Conservation (phyloP, 2,888 invertebrate species). For the Cheilosia soror region DNA sequence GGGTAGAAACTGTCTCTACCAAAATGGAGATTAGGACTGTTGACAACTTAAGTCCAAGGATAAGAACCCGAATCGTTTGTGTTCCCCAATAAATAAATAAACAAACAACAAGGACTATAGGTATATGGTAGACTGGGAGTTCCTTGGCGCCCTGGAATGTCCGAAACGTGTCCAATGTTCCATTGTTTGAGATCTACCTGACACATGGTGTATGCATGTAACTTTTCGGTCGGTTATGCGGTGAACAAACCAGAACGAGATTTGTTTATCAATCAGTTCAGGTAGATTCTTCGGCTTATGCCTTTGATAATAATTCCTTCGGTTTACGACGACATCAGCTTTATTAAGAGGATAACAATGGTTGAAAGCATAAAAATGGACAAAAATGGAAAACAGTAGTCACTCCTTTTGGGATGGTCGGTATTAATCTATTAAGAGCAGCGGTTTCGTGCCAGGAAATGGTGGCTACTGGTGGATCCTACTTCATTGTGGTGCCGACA, state of each 20-base stretch:
- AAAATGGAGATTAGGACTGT: conserved; percentile 69
- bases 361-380: background rate
- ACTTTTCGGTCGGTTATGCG: background rate
- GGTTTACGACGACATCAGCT: conserved; percentile 14
- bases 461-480: background rate
- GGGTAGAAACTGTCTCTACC: conserved; percentile 53
- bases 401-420: conserved; percentile 8
- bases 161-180: conserved; percentile 50
- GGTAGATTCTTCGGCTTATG: conserved; percentile 31
- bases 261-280: conserved; percentile 64
- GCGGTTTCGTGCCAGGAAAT: conserved; percentile 36
- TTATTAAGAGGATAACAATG: conserved; percentile 50
- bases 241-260: conserved; percentile 4
- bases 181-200: conserved; percentile 45
- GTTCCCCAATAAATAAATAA: conserved; percentile 42
- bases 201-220: conserved; percentile 6
- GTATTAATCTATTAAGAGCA: conserved; percentile 59
- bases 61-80: conserved; percentile 65
- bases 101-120: conserved; percentile 32
- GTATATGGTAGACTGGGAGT: conserved; percentile 31
- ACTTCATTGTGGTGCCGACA: conserved; percentile 19
- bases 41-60: conserved; percentile 72
- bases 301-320: conserved; percentile 46
- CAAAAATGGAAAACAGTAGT: conserved; percentile 5
- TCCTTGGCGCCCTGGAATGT: conserved; percentile 36